Evolutionary conservation across 64 coral and sea anemone species (phyloP), one percentile per base, ranked within the genome.

Genomic region (Actinia tenebrosa): DNA sequence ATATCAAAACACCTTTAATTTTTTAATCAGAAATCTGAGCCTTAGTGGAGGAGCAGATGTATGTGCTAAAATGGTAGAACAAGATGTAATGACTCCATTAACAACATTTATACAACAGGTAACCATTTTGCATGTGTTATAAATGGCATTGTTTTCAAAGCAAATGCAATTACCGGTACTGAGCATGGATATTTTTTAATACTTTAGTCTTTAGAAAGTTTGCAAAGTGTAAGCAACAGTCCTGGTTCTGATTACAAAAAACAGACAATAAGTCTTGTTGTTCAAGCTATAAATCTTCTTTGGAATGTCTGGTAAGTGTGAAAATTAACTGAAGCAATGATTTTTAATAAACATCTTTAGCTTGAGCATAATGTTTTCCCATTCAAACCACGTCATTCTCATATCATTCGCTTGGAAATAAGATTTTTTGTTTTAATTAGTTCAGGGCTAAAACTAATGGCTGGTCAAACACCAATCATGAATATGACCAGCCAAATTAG

Each of bases 21-120:
- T 23, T 15, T 85, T 75, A 19, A 30, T 69, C 91, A 98, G 96
- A 61, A 98, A 98, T 94, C 75, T 98, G 23, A 95, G 92, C 64
- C 18, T 98, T 13, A 87, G 84, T 92, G 96, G 96, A 64, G 90
- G 87, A 14, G 64, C 90, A 56, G 87, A 92, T 61, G 72, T 95
- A 11, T 94, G 92, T 88, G 54, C 89, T 13, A 89, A 91, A 44
- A 98, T 98, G 96, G 90, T 98, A 0, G 89, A 98, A 64, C 96
- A 98, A 64, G 96, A 98, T 91, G 54, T 98, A 13, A 95, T 98
- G 96, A 95, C 96, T 37, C 96, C 96, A 7, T 80, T 98, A n/a
- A 81, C 84, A 25, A 71, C 91, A 19, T 92, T 94, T 56, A 89
- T 98, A 13, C 80, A 84, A 23, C 89, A 95, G 93, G 96, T 98